Conservation (phyloP, 2,888 invertebrate species). For the Caenorhabditis virilis region DNA sequence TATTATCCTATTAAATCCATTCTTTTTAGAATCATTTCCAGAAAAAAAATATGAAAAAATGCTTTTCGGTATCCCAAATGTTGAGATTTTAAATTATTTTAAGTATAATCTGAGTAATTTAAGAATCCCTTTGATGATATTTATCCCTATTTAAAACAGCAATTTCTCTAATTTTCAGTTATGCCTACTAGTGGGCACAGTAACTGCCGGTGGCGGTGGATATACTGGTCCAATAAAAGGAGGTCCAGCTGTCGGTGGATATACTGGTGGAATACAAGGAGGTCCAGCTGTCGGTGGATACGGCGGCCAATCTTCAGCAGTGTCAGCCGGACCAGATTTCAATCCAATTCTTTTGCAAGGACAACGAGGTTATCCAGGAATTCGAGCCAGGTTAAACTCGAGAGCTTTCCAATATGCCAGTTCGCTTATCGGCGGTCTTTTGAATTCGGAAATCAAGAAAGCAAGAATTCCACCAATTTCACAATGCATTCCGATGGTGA, state of each 20-base stretch:
- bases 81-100: too few species aligned
- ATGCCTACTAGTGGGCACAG: too few species aligned
- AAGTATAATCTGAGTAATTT: too few species aligned
- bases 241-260: too few species aligned
- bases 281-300: slow-evolving; percentile 1
- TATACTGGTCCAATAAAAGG: slow-evolving; percentile 9
- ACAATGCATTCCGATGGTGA: slow-evolving; percentile 61
- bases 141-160: too few species aligned
- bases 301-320: slow-evolving; percentile 4
- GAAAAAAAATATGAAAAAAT: too few species aligned
- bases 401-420: slow-evolving; percentile 64
- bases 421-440: slow-evolving; percentile 51
- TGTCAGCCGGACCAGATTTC: slow-evolving; percentile 41
- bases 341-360: slow-evolving; percentile 54
- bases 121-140: too few species aligned
- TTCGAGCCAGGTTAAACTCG: slow-evolving; percentile 60
- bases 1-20: too few species aligned
- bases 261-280: slow-evolving; percentile 7
- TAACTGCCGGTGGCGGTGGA: too few species aligned
- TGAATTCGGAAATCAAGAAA: slow-evolving; percentile 58
- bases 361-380: slow-evolving; percentile 59
- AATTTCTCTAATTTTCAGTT: too few species aligned
- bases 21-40: too few species aligned
- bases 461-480: slow-evolving; percentile 63
- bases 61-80: too few species aligned